Evolutionary conservation across 1,140 invertebrate species (phyloP), one percentile per base, ranked within the genome.

Genomic region (Brachionus plicatilis): DNA sequence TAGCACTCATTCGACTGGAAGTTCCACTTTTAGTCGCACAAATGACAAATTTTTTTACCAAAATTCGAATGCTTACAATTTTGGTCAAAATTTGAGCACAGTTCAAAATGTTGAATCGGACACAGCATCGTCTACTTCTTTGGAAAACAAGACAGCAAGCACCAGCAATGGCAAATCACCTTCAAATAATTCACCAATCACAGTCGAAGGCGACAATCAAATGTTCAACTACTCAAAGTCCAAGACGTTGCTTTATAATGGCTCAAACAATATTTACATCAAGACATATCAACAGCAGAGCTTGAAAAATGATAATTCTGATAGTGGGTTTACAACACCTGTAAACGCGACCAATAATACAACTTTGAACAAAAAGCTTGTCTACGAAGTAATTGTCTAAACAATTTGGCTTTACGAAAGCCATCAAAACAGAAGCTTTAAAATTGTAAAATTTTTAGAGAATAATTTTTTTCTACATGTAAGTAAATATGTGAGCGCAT

Each of bases 381-480:
- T 82, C 20, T 82, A 82, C 47, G 79, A 82, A 45, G 79, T 82
- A 20, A 82, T 82, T 43, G 79, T 82, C 12, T 82, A 17, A 68
- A 68, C 11, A 11, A 60, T 20, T 60, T 60, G 53, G 53, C 20
- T 56, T 17, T 41, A 3, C n/a, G n/a, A 76, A 76, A 76, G 17
- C 24, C 17, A 76, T 27, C 11, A 12, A 53, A 50, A 76, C 9
- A 50, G 17, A 47, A 76, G 45, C 41, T 76, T 50, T 50, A 53
- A 76, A 37, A 50, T 76, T 75, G 41, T 75, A 43, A 43, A 75
- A 3, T 45, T 75, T 43, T 43, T 7, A 45, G 37, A 72, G 72
- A 27, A 76, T 50, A 76, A 76, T 47, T 76, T 76, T 76, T 76
- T 76, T 76, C 12, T 76, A 4, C 20, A 75, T 70, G 68, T 72